Evolutionary conservation across 2,888 invertebrate species (phyloP), one percentile per base, ranked within the genome.

Genomic region (Carcina quercana): DNA sequence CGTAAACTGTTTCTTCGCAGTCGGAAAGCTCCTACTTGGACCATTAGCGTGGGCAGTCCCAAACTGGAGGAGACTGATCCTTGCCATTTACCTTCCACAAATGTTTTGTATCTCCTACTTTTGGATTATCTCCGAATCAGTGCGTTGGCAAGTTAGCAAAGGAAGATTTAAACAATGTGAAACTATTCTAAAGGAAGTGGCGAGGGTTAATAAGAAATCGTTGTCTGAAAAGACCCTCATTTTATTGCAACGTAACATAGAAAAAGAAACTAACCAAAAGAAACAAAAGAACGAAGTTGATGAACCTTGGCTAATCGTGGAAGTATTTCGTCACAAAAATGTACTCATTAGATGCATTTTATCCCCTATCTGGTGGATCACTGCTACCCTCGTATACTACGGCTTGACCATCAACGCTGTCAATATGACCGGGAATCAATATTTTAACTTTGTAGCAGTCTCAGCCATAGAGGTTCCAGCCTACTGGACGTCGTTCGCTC

Each of bases 111-210:
- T 92, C 15, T 59, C 83, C 5, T 89, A 89, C 50, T 86, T 87
- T 39, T 89, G 89, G 86, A 49, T 89, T 6, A 64, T 89, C 30
- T 87, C 89, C 0, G 90, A 91, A 64, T 90, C 90, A n/a, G 78
- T 90, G 3, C 78, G 92, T 38, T 93, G 93, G 92, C 85, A 92
- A 29, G 68, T 93, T 43, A 88, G 89, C 34, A 89, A 91, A 52
- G 88, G 88, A 1, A 83, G 87, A 32, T 86, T 86, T 34, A 85
- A 87, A 11, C 86, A 90, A 42, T 91, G 91, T 0, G 87, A 88
- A 45, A 65, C 62, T 10, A 85, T 91, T 2, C 68, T 91, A 5
- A 82, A 83, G 25, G 85, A 78, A 38, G 87, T 91, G 2, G 89
- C 92, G 0, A 71, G 66, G 43, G 69, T 88, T 0, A 92, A 92